phyloP scores from a whole-genome alignment of 2,797 vertebrate genomes.

The Heterohyrax brucei region DNA sequence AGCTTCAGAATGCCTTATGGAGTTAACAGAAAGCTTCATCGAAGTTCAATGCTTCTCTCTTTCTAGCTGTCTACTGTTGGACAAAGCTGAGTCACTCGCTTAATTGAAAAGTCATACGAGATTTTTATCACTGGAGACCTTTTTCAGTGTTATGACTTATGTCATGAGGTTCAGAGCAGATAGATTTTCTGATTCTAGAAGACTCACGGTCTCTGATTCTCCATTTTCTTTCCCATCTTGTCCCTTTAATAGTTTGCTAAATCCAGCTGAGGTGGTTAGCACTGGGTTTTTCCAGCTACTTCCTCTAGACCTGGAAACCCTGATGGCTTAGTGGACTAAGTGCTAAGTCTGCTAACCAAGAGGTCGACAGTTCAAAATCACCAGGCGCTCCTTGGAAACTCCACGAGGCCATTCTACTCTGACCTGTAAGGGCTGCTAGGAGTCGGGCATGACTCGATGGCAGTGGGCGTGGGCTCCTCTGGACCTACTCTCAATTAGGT shows the following conservation, averaged over 20 bases:
- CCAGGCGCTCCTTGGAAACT: too few relatives aligned
- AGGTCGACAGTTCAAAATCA: too few relatives aligned
- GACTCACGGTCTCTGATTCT: neutral
- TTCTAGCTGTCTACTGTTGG: neutral
- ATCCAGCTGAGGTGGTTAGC: neutral
- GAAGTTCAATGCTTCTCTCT: neutral
- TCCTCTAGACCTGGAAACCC: neutral
- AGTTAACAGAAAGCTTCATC: neutral
- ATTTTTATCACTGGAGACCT: neutral
- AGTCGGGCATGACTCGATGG: too few relatives aligned
- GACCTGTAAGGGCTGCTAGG: too few relatives aligned
- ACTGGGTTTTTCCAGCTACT: neutral
- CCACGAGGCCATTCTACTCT: too few relatives aligned
- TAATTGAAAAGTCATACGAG: constrained; percentile 8
- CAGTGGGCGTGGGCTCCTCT: too few relatives aligned
- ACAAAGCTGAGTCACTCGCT: neutral
- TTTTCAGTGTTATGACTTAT: neutral
- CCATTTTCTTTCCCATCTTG: neutral
- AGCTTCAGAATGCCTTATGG: neutral
- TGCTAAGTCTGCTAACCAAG: too few relatives aligned
- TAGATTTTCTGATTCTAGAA: neutral
- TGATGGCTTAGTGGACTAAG: too few relatives aligned
- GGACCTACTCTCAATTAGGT: too few relatives aligned
- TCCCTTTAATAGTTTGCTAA: neutral
- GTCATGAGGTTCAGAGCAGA: neutral